A percentile compares a stretch with the other conserved stretches of the same genome.
These are phyloP conservation scores for Cataglyphis hispanica DNA, from an alignment of 1,140 invertebrate species.

Conservation along the genomic window DNA sequence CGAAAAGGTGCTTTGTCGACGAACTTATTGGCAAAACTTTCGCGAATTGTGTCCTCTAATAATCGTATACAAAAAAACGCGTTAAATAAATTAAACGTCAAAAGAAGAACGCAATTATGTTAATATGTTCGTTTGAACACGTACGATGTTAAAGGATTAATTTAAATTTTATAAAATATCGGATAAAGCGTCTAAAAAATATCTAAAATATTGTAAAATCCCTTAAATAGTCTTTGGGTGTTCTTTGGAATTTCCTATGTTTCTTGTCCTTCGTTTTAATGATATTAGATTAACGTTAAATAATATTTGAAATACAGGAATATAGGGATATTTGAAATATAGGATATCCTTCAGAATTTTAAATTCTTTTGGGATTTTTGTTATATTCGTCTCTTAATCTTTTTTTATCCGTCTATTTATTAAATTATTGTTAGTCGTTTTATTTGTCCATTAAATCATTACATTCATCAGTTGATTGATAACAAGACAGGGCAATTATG, in stretches of 20 bases:
- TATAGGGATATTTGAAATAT: too few relatives aligned
- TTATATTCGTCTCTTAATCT: not conserved
- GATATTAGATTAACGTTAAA: conserved; percentile 10
- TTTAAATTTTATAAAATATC: not conserved
- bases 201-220: not conserved
- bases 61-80: not conserved
- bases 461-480: not conserved
- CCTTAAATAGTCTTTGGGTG: not conserved
- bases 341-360: not conserved
- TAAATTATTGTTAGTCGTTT: not conserved
- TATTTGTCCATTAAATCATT: not conserved
- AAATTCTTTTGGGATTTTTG: not conserved
- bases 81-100: not conserved
- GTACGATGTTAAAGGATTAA: not conserved
- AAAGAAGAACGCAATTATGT: not conserved
- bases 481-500: not conserved
- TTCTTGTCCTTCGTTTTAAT: too few relatives aligned
- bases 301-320: too few relatives aligned
- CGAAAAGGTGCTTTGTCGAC: conserved; percentile 20
- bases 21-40: not conserved
- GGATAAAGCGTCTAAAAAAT: not conserved
- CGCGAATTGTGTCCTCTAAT: not conserved
- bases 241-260: not conserved
- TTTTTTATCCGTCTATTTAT: not conserved
- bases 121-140: not conserved